Evolutionary conservation across 1,140 invertebrate species (phyloP), one percentile per base, ranked within the genome.

Genomic region (Lamellibrachia luymesi): DNA sequence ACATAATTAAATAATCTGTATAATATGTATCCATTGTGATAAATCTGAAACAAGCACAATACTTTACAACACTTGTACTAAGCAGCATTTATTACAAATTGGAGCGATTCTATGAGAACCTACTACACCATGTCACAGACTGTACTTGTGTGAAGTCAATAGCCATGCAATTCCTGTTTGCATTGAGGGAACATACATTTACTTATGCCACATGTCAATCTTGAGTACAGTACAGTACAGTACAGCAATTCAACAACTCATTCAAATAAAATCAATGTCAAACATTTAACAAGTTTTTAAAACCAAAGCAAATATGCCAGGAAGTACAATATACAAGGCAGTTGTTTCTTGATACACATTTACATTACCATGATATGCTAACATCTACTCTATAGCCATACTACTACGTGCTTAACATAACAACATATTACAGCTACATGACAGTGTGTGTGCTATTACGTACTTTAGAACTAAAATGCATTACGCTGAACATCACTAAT

Each of bases 201-300:
- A 80, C 64, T 80, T 80, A 80, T 80, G 64, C 64, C 64, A 80
- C 64, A 17, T 80, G 64, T 80, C 64, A 10, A 17, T 80, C 64
- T 80, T 80, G 64, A 80, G 64, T 17, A 80, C 64, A 80, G n/a
- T n/a, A n/a, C n/a, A n/a, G n/a, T n/a, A n/a, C n/a, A n/a, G 2
- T 80, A 80, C 64, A 17, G 25, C 52, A 80, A 80, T 80, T 80
- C 64, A 80, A 80, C 64, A 10, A 80, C 17, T 80, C 64, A 80
- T 80, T 80, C 64, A 80, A 80, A 80, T 80, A 80, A 80, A 80
- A 10, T 80, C 64, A 80, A 80, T 80, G 64, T 80, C 64, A 80
- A 80, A 80, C 52, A 17, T 56, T 56, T 17, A 56, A 56, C 52
- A 56, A 56, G 52, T 56, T 56, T 56, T 17, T 56, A 56, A 56